A percentile compares a stretch with the other conserved stretches of the same genome.
Evolutionary conservation across 2,797 vertebrate species (phyloP).

Genomic region (Paramormyrops hopkinsi): DNA sequence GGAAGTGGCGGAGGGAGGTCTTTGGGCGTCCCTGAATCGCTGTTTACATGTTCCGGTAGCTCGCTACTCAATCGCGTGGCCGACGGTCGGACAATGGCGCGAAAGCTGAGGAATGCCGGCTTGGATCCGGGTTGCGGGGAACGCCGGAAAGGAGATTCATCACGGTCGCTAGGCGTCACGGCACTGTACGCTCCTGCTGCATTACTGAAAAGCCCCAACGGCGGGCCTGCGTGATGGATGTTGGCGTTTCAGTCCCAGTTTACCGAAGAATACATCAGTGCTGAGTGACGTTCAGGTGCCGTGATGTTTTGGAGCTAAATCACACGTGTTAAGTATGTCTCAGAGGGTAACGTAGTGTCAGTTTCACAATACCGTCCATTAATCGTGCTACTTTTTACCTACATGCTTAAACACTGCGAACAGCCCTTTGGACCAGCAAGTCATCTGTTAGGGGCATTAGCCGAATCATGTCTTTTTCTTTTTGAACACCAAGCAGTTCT

Average conservation of each 20-base stretch:
- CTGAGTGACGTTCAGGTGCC: background rate
- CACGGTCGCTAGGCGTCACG: background rate
- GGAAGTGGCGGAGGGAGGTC: background rate
- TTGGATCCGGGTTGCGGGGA: background rate
- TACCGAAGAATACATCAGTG: background rate
- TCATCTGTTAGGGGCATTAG: background rate
- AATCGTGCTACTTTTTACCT: conserved; percentile 2
- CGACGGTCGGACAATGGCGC: background rate
- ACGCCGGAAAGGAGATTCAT: background rate
- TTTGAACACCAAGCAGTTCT: background rate
- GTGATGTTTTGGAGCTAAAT: background rate
- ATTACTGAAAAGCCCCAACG: background rate
- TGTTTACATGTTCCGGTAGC: background rate
- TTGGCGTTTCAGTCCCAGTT: background rate
- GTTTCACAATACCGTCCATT: background rate
- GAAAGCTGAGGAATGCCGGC: background rate
- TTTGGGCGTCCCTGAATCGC: background rate
- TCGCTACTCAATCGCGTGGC: background rate
- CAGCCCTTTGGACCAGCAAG: background rate
- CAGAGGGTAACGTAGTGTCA: background rate
- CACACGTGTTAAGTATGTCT: background rate
- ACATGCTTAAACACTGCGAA: background rate
- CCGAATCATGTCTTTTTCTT: background rate
- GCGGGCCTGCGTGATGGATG: background rate
- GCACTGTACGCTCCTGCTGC: no score